phyloP scores from a whole-genome alignment of 1,140 invertebrate genomes.

The Bombus affinis region DNA sequence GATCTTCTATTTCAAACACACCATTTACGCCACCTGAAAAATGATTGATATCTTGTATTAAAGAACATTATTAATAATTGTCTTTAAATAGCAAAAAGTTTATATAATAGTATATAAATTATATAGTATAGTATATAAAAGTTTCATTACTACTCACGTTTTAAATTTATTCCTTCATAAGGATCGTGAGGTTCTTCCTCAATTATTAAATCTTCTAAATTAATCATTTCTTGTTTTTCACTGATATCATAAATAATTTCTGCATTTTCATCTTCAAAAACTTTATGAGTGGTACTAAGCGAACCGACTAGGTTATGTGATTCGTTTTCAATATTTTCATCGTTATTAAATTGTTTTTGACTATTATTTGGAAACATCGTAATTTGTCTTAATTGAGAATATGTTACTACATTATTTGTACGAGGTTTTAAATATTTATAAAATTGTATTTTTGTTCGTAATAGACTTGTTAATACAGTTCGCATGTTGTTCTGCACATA shows the following conservation, averaged over 20 bases:
- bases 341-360: constrained; percentile 5
- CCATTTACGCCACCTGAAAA: constrained; percentile 89
- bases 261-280: constrained; percentile 86
- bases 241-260: constrained; percentile 86
- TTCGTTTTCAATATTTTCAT: constrained; percentile 16
- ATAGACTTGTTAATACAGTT: constrained; percentile 54
- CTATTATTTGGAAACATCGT: constrained; percentile 52
- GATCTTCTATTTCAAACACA: constrained; percentile 93
- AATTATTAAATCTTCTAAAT: constrained; percentile 75
- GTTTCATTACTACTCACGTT: constrained; percentile 81
- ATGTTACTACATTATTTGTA: constrained; percentile 44
- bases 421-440: constrained; percentile 41
- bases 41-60: constrained; percentile 42
- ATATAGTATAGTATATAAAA: no score
- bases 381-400: constrained; percentile 39
- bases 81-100: background rate
- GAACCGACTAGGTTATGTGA: constrained; percentile 62
- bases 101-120: background rate
- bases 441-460: constrained; percentile 53
- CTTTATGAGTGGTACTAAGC: constrained; percentile 82
- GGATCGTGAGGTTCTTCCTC: constrained; percentile 77
- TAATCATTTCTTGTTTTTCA: constrained; percentile 84
- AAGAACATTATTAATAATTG: background rate
- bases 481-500: constrained; percentile 53
- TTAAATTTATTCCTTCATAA: constrained; percentile 80